Evolutionary conservation across 2,113 vertebrate genomes (phyloP).

Genomic region (Ornithorhynchus anatinus): DNA sequence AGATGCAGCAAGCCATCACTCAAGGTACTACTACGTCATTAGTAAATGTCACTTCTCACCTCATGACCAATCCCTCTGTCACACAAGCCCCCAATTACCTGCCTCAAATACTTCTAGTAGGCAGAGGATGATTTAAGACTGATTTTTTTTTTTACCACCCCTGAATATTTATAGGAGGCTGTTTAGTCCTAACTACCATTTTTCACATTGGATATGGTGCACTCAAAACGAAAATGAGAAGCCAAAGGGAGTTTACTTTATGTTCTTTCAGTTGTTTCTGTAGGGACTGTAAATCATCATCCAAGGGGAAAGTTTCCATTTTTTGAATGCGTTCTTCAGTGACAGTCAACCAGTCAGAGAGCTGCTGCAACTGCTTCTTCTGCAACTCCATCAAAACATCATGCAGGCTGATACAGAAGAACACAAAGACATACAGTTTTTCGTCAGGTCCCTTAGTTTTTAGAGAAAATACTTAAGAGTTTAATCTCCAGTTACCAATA

Average conservation of each 20-base stretch:
- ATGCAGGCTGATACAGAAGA: constrained; percentile 78
- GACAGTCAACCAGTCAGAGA: constrained; percentile 88
- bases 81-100: background rate
- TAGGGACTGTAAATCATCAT: constrained; percentile 77
- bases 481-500: background rate
- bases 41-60: background rate
- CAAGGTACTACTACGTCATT: background rate
- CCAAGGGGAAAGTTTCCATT: constrained; percentile 79
- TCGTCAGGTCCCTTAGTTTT: background rate
- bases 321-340: constrained; percentile 91
- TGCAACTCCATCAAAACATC: constrained; percentile 95
- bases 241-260: constrained; percentile 70
- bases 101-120: background rate
- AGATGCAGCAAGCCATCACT: background rate
- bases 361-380: constrained; percentile 91
- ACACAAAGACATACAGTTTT: constrained; percentile 4
- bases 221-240: background rate
- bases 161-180: background rate
- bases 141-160: no score
- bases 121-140: fast-evolving
- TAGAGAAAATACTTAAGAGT: background rate
- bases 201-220: background rate
- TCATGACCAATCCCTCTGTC: background rate
- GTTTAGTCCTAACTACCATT: background rate
- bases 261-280: constrained; percentile 87